phyloP scores from a whole-genome alignment of 2,113 vertebrate species.

The Noctilio leporinus region DNA sequence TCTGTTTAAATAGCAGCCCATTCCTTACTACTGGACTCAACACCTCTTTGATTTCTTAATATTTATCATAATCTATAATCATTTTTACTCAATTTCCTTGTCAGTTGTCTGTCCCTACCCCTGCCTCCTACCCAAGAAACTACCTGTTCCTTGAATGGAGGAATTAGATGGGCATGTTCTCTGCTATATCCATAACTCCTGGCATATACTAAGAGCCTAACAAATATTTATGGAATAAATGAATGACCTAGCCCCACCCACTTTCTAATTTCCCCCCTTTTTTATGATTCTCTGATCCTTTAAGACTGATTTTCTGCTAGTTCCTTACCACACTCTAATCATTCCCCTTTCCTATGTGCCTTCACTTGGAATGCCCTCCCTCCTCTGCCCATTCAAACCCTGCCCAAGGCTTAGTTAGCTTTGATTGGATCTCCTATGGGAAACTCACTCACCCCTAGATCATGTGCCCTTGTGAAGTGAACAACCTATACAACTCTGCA shows the following conservation, averaged over 20 bases:
- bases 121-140: not conserved
- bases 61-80: not conserved
- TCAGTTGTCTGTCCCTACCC: not conserved
- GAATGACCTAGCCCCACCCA: not conserved
- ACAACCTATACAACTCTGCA: not conserved
- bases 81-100: not conserved
- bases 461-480: not conserved
- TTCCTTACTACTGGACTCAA: not conserved
- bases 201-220: not conserved
- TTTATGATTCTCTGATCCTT: not conserved
- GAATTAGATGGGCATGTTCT: not conserved
- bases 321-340: not conserved
- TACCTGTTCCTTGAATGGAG: not conserved
- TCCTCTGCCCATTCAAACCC: not conserved
- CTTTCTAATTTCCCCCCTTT: not conserved
- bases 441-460: not conserved
- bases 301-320: not conserved
- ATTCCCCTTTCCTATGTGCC: not conserved
- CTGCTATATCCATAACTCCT: not conserved
- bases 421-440: not conserved
- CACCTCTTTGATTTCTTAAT: not conserved
- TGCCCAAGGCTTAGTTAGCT: not conserved
- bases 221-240: not conserved
- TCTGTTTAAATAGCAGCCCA: not conserved
- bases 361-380: not conserved